Percentiles rank a stretch among this genome's conserved stretches.
Evolutionary conservation across 2,113 vertebrate genomes (phyloP).

Genomic region (Stigmatopora nigra): DNA sequence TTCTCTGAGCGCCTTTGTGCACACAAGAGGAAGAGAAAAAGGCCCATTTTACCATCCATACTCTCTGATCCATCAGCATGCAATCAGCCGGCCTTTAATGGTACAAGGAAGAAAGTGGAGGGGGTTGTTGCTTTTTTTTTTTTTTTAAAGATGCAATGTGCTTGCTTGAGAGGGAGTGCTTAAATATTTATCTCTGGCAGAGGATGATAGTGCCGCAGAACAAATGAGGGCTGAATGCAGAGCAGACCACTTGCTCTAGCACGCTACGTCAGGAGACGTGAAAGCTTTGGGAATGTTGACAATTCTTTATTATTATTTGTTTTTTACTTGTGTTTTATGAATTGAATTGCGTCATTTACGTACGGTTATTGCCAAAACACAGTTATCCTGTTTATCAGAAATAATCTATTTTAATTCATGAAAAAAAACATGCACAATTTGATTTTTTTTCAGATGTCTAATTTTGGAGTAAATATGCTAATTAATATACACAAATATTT

Average conservation of each 20-base stretch:
- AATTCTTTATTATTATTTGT: conserved; percentile 33
- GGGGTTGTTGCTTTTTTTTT: not conserved
- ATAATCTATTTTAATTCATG: too few relatives aligned
- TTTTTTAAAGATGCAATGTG: conserved; percentile 34
- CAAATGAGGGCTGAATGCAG: conserved; percentile 40
- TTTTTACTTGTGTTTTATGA: conserved; percentile 31
- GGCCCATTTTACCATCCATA: conserved; percentile 42
- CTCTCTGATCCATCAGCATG: conserved; percentile 48
- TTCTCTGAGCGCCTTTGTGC: conserved; percentile 34
- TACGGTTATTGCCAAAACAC: not conserved
- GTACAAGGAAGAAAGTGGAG: conserved; percentile 13
- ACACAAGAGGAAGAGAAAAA: conserved; percentile 44
- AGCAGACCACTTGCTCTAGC: conserved; percentile 10
- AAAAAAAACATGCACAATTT: too few relatives aligned
- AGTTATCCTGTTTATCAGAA: too few relatives aligned
- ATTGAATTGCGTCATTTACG: conserved; percentile 9
- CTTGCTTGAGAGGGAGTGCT: conserved; percentile 38
- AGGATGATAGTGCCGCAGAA: conserved; percentile 31
- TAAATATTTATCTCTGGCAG: conserved; percentile 45
- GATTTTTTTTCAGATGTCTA: too few relatives aligned
- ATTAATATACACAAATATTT: too few relatives aligned
- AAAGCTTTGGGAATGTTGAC: conserved; percentile 27
- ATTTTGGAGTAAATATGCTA: too few relatives aligned
- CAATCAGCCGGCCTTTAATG: conserved; percentile 58
- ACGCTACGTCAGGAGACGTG: conserved; percentile 26